phyloP scores from a whole-genome alignment of 2,888 invertebrate species.

The Chirona hameri region DNA sequence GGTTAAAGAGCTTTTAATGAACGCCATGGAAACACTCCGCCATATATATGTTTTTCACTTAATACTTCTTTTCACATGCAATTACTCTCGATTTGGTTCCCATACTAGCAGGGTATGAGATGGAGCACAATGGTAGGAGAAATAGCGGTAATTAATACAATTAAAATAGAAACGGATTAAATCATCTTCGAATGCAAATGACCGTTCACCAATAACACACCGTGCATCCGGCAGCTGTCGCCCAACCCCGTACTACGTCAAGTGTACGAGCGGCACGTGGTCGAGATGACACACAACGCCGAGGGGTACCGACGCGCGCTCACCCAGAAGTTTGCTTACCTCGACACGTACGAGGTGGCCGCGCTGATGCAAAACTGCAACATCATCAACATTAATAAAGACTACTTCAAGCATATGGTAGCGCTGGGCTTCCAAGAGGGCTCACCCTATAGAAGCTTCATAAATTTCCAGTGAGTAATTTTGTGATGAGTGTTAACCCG shows the following conservation, averaged over 20 bases:
- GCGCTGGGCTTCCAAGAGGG: background rate
- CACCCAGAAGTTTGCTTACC: background rate
- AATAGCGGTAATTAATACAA: too few relatives aligned
- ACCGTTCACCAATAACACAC: too few relatives aligned
- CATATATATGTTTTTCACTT: too few relatives aligned
- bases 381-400: background rate
- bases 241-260: background rate
- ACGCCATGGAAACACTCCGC: too few relatives aligned
- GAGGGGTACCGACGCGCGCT: background rate
- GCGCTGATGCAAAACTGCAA: background rate
- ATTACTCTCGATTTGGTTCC: too few relatives aligned
- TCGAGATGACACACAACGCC: background rate
- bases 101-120: too few relatives aligned
- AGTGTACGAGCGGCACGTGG: background rate
- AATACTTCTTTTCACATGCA: too few relatives aligned
- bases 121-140: too few relatives aligned
- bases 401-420: background rate
- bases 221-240: background rate
- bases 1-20: too few relatives aligned
- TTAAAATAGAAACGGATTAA: too few relatives aligned
- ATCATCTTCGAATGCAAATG: too few relatives aligned
- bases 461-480: constrained; percentile 3
- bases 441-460: background rate
- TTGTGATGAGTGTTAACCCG: too few relatives aligned
- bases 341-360: background rate